Conservation (phyloP, 92 coral and sea anemone genomes). For the Heliopora coerulea region DNA sequence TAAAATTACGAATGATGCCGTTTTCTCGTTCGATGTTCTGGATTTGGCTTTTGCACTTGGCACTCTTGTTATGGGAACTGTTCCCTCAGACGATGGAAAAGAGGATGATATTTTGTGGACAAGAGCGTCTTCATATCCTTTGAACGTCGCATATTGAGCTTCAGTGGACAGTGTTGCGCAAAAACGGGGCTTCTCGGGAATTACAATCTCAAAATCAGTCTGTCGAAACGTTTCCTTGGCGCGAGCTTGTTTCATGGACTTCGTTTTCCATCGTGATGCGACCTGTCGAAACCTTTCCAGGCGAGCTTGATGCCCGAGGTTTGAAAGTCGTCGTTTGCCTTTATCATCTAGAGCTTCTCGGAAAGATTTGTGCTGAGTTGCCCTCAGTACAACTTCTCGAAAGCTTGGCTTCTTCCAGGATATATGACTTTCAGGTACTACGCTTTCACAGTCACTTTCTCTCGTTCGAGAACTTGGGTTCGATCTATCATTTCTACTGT, state of each 20-base stretch:
- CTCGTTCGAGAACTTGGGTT: background rate
- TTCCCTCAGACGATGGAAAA: background rate
- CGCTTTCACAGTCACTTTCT: background rate
- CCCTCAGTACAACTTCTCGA: slow-evolving; percentile 29
- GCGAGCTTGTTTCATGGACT: background rate
- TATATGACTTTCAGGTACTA: background rate
- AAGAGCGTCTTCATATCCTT: slow-evolving; percentile 38
- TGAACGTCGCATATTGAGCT: slow-evolving; percentile 37
- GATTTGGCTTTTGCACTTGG: slow-evolving; percentile 30
- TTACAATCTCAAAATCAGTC: slow-evolving; percentile 6
- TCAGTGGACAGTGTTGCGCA: slow-evolving; percentile 33
- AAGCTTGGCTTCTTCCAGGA: slow-evolving; percentile 14
- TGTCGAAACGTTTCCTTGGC: background rate
- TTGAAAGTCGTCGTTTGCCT: slow-evolving; percentile 7
- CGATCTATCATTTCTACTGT: background rate
- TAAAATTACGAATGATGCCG: slow-evolving; percentile 5
- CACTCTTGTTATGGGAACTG: background rate
- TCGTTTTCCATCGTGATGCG: slow-evolving; percentile 31
- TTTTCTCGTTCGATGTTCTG: background rate
- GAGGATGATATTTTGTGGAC: slow-evolving; percentile 27
- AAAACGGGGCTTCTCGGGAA: slow-evolving; percentile 40
- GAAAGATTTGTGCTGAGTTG: slow-evolving; percentile 28
- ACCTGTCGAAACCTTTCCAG: slow-evolving; percentile 30
- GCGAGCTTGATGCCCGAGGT: slow-evolving; percentile 27
- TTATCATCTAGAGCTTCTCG: background rate